Percentiles rank a stretch among this genome's conserved stretches.
These are phyloP conservation scores for Camponotus floridanus DNA, from an alignment of 1,140 invertebrate species.

Conservation along the genomic window DNA sequence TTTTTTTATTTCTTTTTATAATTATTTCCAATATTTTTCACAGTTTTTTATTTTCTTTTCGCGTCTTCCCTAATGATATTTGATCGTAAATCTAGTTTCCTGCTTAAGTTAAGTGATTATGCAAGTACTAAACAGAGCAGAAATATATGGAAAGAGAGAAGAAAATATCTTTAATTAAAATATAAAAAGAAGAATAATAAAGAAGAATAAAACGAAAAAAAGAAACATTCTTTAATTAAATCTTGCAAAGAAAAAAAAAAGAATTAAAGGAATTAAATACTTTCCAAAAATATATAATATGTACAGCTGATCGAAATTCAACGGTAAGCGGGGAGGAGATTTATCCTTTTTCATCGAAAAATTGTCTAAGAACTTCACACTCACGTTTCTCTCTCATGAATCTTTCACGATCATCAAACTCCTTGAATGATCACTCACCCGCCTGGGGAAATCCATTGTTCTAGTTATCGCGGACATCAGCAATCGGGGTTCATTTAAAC, in stretches of 20 bases:
- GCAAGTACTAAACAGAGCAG: slow-evolving; percentile 19
- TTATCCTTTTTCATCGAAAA: background rate
- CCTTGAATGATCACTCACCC: slow-evolving; percentile 76
- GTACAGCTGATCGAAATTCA: background rate
- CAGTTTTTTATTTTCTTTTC: background rate
- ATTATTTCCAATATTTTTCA: background rate
- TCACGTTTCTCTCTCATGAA: background rate
- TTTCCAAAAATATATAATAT: too few species aligned
- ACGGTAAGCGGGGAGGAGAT: background rate
- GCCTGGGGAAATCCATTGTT: slow-evolving; percentile 82
- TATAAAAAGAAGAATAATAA: background rate
- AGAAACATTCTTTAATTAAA: background rate
- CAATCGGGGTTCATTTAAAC: slow-evolving; percentile 50
- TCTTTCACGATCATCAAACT: background rate
- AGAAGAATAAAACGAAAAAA: background rate
- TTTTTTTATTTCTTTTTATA: background rate
- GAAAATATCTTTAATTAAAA: slow-evolving; percentile 16
- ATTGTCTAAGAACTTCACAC: background rate
- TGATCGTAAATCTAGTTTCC: background rate
- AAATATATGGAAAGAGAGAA: background rate
- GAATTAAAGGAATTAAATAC: too few species aligned
- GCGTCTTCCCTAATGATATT: too few species aligned
- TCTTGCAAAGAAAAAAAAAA: background rate
- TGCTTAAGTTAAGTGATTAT: background rate
- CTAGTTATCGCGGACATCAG: slow-evolving; percentile 30